Conservation (phyloP, 2,113 vertebrate genomes). For the Octodon degus region DNA sequence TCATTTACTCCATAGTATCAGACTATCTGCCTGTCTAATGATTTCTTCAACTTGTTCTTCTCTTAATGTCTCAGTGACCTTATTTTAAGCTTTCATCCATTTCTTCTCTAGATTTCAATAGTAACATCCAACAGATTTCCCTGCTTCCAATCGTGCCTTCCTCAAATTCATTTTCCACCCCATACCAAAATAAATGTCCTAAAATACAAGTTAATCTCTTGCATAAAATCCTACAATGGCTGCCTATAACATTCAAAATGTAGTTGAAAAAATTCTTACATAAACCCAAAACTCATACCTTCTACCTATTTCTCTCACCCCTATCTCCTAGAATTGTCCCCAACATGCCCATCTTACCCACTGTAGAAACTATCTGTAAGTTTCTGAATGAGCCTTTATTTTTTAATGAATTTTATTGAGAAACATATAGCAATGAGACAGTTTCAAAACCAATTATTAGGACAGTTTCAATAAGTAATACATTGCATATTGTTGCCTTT, state of each 20-base stretch:
- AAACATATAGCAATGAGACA: too few species aligned
- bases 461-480: too few species aligned
- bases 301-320: background rate
- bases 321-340: background rate
- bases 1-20: background rate
- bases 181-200: background rate
- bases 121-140: background rate
- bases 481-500: too few species aligned
- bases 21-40: background rate
- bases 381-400: background rate
- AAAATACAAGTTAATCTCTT: background rate
- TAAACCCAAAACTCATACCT: background rate
- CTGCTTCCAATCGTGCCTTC: background rate
- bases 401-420: too few species aligned
- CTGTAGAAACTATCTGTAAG: background rate
- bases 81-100: background rate
- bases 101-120: constrained; percentile 25
- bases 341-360: background rate
- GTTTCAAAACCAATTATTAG: too few species aligned
- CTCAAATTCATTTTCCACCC: constrained; percentile 38
- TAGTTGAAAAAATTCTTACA: background rate
- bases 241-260: background rate
- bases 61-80: constrained; percentile 27
- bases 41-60: background rate
- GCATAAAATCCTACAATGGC: background rate